These are phyloP conservation scores for Keiferia lycopersicella DNA, from an alignment of 2,888 invertebrate species.

Conservation along the genomic window DNA sequence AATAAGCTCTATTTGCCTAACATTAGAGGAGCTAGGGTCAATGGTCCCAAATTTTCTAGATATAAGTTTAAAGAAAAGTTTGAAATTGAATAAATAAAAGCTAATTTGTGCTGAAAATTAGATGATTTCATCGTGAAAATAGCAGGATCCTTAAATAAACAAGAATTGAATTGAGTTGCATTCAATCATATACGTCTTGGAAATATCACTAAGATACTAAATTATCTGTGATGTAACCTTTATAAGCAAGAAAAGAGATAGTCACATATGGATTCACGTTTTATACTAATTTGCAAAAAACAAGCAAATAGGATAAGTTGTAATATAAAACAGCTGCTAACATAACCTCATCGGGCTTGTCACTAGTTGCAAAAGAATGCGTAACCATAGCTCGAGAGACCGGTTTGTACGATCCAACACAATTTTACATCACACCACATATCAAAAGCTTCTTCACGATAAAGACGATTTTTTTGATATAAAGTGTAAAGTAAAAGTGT, in stretches of 20 bases:
- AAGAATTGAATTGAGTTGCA: no score
- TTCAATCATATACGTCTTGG: no score
- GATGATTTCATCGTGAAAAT: no score
- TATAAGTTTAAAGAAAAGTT: not conserved
- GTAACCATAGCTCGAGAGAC: constrained; percentile 26
- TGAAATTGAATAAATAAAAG: no score
- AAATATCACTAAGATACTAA: no score
- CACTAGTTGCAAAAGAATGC: constrained; percentile 33
- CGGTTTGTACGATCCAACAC: constrained; percentile 25
- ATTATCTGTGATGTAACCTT: no score
- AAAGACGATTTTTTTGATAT: not conserved
- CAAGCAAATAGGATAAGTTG: not conserved
- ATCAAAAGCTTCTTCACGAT: not conserved
- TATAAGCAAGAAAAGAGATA: no score
- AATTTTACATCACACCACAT: not conserved
- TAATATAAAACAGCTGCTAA: constrained; percentile 23
- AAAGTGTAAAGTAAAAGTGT: not conserved
- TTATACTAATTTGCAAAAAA: no score
- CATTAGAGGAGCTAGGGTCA: not conserved
- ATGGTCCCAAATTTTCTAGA: not conserved
- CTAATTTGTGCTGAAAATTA: no score
- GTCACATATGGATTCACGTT: no score
- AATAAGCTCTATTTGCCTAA: not conserved
- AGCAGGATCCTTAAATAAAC: no score
- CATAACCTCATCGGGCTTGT: constrained; percentile 25